Base-by-base conservation (phyloP, 1,140 invertebrate species). In the Formica selysi region DNA sequence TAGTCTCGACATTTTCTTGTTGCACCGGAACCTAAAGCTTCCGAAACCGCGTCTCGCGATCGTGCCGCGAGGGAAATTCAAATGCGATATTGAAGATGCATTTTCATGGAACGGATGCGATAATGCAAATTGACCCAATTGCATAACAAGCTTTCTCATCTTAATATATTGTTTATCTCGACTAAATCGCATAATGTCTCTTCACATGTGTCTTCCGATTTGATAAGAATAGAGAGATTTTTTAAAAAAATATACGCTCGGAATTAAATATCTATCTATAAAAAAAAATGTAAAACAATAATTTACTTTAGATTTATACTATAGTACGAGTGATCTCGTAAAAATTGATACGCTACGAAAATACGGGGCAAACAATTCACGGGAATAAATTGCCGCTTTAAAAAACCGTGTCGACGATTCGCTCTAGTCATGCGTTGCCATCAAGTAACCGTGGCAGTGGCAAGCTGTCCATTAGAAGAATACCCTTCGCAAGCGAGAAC, bases 401-500 rank as follows among this genome's bases (percentile, higher is more conserved):
- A 83, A 80, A 74, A 61, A 16, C 38, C 73, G 36, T n/a, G 36
- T n/a, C 51, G 54, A 29, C 54, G 44, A 74, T 41, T 83, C 68
- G 36, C 51, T 41, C 19, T 5, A 61, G 57, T 74, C 68, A 83
- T 22, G 22, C 79, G 51, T 76, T 44, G 26, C 59, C 29, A 76
- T 65, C 29, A 64, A 78, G 44, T 38, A 61, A 32, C 51, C 19
- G 3, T 41, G 57, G 48, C 64, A 64, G 61, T 36, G 84, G 79
- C 88, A 81, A 67, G 44, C 71, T 76, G 88, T 76, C 54, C 5
- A 22, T 11, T 61, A 32, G 41, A 59, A 59, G 73, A 87, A 70
- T 71, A 80, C 26, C 74, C 22, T 57, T 44, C n/a, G 44, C 78
- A 51, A 87, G 68, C 80, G 86, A 81, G 79, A 76, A 76, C 73